These are phyloP conservation scores for Scrobipalpa costella DNA, from an alignment of 2,888 invertebrate genomes.

Conservation along the genomic window DNA sequence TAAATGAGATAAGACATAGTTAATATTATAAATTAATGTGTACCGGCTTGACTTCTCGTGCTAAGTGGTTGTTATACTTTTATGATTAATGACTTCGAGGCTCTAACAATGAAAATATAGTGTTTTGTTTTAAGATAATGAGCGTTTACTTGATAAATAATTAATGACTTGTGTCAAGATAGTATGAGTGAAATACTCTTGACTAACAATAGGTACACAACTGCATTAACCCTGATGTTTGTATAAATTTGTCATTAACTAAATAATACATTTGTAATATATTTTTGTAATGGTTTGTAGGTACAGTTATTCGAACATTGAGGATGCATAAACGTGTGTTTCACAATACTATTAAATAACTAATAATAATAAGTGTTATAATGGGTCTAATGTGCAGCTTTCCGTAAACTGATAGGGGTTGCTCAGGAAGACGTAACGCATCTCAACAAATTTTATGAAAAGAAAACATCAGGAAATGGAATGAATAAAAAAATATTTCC, in stretches of 20 bases:
- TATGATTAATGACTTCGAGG: constrained; percentile 62
- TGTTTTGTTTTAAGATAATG: constrained; percentile 68
- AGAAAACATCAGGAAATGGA: too few species aligned
- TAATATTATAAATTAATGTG: constrained; percentile 22
- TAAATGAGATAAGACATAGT: constrained; percentile 10
- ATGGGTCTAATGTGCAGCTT: too few species aligned
- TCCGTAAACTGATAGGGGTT: too few species aligned
- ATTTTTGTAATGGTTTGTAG: not conserved
- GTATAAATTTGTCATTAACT: constrained; percentile 24
- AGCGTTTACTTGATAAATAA: constrained; percentile 68
- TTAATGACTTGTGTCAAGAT: constrained; percentile 50
- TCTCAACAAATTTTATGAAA: too few species aligned
- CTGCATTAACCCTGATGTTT: constrained; percentile 15
- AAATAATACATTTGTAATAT: constrained; percentile 4
- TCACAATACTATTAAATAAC: too few species aligned
- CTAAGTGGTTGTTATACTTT: constrained; percentile 41
- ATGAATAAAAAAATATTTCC: too few species aligned
- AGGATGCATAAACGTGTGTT: too few species aligned
- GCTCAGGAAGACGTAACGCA: too few species aligned
- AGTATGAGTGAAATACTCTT: constrained; percentile 36
- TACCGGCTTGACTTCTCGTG: constrained; percentile 25
- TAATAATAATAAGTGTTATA: too few species aligned
- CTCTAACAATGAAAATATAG: constrained; percentile 58
- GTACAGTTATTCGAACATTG: too few species aligned
- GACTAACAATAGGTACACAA: constrained; percentile 26